phyloP scores from a whole-genome alignment of 2,888 invertebrate species.

The Erebia epiphron region DNA sequence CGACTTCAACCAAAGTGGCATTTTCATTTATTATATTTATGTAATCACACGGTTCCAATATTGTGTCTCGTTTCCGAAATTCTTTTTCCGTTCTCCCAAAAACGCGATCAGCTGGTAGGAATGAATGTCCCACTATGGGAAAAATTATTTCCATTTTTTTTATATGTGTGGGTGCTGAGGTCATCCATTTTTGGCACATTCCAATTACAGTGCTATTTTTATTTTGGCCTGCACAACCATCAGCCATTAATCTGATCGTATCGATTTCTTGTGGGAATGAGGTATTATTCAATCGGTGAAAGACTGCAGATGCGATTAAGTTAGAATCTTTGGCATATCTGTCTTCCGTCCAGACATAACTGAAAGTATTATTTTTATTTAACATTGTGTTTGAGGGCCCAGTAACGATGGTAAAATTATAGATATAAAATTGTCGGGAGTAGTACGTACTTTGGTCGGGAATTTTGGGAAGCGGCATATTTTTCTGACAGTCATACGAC shows the following conservation, averaged over 20 bases:
- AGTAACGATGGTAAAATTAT: slow-evolving; percentile 17
- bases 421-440: slow-evolving; percentile 14
- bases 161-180: no score
- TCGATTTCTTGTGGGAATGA: slow-evolving; percentile 18
- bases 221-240: slow-evolving; percentile 17
- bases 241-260: slow-evolving; percentile 20
- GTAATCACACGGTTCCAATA: no score
- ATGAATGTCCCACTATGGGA: no score
- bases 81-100: no score
- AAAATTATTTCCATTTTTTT: no score
- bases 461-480: slow-evolving; percentile 12
- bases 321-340: slow-evolving; percentile 17
- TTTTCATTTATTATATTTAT: no score
- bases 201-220: slow-evolving; percentile 19
- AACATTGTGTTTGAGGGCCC: slow-evolving; percentile 20
- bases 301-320: slow-evolving; percentile 18
- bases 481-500: slow-evolving; percentile 16
- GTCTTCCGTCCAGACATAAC: slow-evolving; percentile 17
- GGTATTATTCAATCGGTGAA: slow-evolving; percentile 20
- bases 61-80: no score
- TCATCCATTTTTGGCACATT: slow-evolving; percentile 3
- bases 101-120: no score
- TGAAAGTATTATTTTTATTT: slow-evolving; percentile 17
- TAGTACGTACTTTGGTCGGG: background rate
- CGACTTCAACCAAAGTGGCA: no score